Percentiles rank a stretch among this genome's conserved stretches.
phyloP scores from a whole-genome alignment of 2,113 vertebrate genomes.

The Podarcis cretensis region DNA sequence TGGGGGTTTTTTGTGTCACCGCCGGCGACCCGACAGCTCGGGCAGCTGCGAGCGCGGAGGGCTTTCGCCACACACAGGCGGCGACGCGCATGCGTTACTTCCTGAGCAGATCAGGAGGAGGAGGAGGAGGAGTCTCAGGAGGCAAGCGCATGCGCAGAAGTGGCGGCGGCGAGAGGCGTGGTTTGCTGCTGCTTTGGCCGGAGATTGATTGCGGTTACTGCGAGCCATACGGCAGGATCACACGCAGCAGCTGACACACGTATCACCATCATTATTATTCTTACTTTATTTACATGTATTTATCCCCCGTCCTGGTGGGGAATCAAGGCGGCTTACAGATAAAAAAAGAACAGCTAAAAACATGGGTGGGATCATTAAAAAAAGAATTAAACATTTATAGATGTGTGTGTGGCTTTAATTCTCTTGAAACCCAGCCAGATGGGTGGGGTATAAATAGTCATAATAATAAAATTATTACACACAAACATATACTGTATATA shows the following conservation, averaged over 20 bases:
- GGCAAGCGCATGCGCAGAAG: background rate
- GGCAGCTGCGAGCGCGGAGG: background rate
- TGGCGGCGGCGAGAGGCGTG: rapidly evolving
- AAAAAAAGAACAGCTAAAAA: too few relatives aligned
- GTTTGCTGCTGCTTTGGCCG: too few relatives aligned
- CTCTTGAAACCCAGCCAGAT: too few relatives aligned
- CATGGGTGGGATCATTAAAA: too few relatives aligned
- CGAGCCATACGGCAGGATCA: background rate
- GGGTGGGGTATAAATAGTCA: too few relatives aligned
- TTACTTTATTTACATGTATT: too few relatives aligned
- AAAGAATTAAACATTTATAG: too few relatives aligned
- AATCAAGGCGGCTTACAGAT: too few relatives aligned
- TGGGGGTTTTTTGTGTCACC: background rate
- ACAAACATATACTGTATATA: too few relatives aligned
- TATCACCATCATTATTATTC: background rate
- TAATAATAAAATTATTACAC: too few relatives aligned
- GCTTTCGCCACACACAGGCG: rapidly evolving
- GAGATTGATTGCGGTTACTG: background rate
- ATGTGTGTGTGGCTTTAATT: too few relatives aligned
- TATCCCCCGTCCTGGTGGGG: too few relatives aligned
- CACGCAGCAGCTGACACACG: background rate
- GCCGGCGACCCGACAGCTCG: background rate
- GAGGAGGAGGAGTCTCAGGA: rapidly evolving
- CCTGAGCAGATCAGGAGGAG: background rate
- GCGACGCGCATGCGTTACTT: rapidly evolving